These are phyloP conservation scores for Hypomesus transpacificus DNA, from an alignment of 2,113 vertebrate genomes.

Conservation along the genomic window DNA sequence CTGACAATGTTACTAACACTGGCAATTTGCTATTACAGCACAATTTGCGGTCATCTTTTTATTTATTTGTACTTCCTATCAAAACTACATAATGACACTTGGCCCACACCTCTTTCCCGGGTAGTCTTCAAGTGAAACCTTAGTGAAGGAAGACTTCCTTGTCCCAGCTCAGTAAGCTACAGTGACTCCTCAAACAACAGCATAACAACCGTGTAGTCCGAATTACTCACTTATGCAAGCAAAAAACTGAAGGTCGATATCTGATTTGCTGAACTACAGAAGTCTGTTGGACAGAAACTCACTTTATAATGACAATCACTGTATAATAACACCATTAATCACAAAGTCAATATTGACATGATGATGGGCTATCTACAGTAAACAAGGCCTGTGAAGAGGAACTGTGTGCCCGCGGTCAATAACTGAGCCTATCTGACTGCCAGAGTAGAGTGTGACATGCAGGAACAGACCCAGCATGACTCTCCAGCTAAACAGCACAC, in stretches of 20 bases:
- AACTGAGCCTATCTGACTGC: constrained; percentile 23
- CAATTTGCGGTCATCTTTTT: no score
- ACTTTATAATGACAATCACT: background rate
- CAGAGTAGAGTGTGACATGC: constrained; percentile 6
- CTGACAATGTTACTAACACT: background rate
- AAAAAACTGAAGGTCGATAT: background rate
- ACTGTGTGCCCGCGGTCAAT: background rate
- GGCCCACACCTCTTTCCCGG: no score
- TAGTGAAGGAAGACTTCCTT: background rate
- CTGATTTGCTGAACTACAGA: background rate
- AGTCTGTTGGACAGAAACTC: background rate
- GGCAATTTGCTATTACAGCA: no score
- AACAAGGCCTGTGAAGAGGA: constrained; percentile 2
- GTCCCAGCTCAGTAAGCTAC: background rate
- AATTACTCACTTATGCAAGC: background rate
- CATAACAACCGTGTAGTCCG: background rate
- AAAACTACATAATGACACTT: no score
- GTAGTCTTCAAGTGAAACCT: background rate
- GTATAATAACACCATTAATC: background rate
- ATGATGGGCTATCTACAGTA: constrained; percentile 1
- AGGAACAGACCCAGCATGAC: background rate
- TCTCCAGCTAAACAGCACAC: background rate
- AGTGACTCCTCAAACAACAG: constrained; percentile 2
- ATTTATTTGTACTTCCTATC: no score
- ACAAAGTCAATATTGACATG: constrained; percentile 15